These are phyloP conservation scores for Palythoa caribaeorum DNA, from an alignment of 92 coral and sea anemone species.

Conservation along the genomic window DNA sequence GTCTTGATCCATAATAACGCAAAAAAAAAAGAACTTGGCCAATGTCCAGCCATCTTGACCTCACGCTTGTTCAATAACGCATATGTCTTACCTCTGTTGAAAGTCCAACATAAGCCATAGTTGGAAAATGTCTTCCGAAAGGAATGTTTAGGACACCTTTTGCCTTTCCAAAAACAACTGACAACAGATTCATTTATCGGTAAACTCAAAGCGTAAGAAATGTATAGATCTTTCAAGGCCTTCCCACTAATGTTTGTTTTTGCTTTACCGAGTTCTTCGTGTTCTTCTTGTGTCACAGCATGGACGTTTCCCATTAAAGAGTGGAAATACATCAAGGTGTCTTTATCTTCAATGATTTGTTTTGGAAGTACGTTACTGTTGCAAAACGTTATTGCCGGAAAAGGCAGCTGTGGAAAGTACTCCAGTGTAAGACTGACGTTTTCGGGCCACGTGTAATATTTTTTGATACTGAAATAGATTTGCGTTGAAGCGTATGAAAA, in stretches of 20 bases:
- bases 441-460: not conserved
- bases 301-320: not conserved
- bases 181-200: constrained; percentile 2
- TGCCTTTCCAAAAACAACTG: constrained; percentile 10
- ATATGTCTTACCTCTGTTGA: constrained; percentile 13
- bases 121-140: not conserved
- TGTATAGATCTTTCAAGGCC: not conserved
- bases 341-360: not conserved
- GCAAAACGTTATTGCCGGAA: constrained; percentile 38
- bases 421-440: not conserved
- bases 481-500: not conserved
- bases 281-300: not conserved
- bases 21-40: too few species aligned
- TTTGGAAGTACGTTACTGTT: not conserved
- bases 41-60: too few species aligned
- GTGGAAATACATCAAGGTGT: not conserved
- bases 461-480: not conserved
- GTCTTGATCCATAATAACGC: too few species aligned
- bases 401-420: not conserved
- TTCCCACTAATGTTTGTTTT: not conserved
- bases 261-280: not conserved
- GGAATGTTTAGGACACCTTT: not conserved
- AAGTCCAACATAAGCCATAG: constrained; percentile 17
- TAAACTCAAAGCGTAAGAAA: not conserved
- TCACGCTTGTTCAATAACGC: too few species aligned